Evolutionary conservation across 1,140 invertebrate species (phyloP).

Genomic region (Drosophila parvula): DNA sequence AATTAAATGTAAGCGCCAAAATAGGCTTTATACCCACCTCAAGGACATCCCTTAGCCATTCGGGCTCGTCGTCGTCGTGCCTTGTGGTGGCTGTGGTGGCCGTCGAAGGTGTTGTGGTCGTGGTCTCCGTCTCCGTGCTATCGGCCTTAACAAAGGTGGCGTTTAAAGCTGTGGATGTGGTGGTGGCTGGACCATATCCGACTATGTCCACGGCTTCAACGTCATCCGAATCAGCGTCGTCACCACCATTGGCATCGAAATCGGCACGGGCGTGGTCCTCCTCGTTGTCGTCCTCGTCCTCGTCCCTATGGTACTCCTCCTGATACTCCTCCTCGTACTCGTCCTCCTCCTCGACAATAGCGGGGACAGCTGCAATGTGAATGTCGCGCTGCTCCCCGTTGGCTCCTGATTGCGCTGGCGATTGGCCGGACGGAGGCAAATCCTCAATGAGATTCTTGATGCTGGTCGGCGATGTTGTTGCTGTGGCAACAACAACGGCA

Average conservation of each 20-base stretch:
- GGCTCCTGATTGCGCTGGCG: constrained; percentile 28
- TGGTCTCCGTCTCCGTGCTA: constrained; percentile 70
- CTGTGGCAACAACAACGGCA: constrained; percentile 79
- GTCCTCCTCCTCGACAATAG: constrained; percentile 42
- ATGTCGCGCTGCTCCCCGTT: constrained; percentile 51
- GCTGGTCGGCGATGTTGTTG: constrained; percentile 80
- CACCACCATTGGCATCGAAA: constrained; percentile 39
- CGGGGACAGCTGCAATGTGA: constrained; percentile 58
- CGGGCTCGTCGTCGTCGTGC: constrained; percentile 85
- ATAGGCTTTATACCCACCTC: constrained; percentile 57
- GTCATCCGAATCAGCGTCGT: constrained; percentile 72
- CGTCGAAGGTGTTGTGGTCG: constrained; percentile 67
- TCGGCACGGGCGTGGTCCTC: constrained; percentile 59
- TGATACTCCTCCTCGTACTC: constrained; percentile 15
- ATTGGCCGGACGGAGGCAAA: constrained; percentile 40
- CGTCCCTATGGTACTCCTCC: constrained; percentile 7
- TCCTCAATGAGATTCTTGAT: constrained; percentile 79
- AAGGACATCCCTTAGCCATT: constrained; percentile 86
- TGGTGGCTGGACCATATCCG: constrained; percentile 61
- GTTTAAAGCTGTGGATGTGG: constrained; percentile 38
- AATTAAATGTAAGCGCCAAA: background rate
- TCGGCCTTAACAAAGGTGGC: constrained; percentile 69
- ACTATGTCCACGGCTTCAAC: constrained; percentile 77
- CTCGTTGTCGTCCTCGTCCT: constrained; percentile 37
- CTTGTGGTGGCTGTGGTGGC: constrained; percentile 77